A percentile compares a stretch with the other conserved stretches of the same genome.
These are phyloP conservation scores for Achatina immaculata DNA, from an alignment of 1,140 invertebrate species.

Conservation along the genomic window DNA sequence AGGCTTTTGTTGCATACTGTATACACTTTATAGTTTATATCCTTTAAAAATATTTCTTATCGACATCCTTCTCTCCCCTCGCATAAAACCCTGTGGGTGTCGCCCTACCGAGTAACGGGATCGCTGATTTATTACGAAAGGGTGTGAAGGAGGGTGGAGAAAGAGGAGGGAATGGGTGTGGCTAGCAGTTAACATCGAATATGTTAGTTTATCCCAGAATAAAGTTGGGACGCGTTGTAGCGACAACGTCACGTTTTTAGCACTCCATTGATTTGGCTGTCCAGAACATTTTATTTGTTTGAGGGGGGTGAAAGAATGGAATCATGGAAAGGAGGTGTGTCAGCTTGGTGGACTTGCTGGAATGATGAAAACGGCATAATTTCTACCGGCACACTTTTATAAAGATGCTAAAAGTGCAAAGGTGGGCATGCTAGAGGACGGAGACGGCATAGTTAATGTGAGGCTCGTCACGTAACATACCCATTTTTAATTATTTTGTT, in stretches of 20 bases:
- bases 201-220: not conserved
- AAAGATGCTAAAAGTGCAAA: no score
- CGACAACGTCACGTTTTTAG: not conserved
- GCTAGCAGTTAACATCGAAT: not conserved
- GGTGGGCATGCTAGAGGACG: no score
- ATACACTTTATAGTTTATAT: no score
- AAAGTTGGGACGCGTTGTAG: not conserved
- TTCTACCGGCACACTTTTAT: no score
- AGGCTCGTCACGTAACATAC: no score
- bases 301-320: not conserved
- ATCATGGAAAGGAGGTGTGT: not conserved
- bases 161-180: not conserved
- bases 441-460: no score
- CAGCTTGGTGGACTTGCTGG: no score
- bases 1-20: no score
- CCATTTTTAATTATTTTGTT: no score
- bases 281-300: not conserved
- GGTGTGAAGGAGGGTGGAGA: conserved; percentile 5
- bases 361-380: no score
- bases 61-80: not conserved
- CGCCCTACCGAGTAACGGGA: not conserved
- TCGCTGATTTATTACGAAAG: not conserved
- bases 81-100: not conserved
- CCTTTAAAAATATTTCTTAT: no score
- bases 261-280: not conserved